These are phyloP conservation scores for Pleuronectes platessa DNA, from an alignment of 2,113 vertebrate genomes.

Conservation along the genomic window DNA sequence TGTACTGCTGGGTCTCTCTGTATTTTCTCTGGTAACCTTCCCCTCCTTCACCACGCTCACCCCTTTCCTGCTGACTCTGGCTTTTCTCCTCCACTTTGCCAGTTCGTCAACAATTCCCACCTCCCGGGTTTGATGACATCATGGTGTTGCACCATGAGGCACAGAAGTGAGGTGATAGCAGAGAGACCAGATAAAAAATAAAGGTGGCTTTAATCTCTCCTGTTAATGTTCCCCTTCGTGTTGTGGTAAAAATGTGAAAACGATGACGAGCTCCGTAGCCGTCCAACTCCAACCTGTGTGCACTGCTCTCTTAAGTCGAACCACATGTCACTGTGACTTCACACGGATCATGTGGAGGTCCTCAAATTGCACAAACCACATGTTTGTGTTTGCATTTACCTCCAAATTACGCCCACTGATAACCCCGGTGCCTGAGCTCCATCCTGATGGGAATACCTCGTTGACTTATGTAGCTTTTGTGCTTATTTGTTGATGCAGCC, in stretches of 20 bases:
- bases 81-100: constrained; percentile 47
- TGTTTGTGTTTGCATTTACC: constrained; percentile 66
- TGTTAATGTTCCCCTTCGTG: constrained; percentile 18
- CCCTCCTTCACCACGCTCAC: background rate
- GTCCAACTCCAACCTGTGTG: constrained; percentile 42
- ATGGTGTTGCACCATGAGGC: constrained; percentile 22
- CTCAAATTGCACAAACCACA: constrained; percentile 59
- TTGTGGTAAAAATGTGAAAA: constrained; percentile 34
- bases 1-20: constrained; percentile 40
- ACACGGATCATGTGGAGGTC: constrained; percentile 52
- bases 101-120: constrained; percentile 57
- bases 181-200: constrained; percentile 20
- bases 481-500: constrained; percentile 35
- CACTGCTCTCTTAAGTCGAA: constrained; percentile 57
- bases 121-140: constrained; percentile 54
- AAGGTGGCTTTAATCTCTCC: constrained; percentile 29
- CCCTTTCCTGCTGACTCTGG: constrained; percentile 65
- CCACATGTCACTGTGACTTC: constrained; percentile 50
- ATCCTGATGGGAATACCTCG: constrained; percentile 28
- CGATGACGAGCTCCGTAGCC: constrained; percentile 36
- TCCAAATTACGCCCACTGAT: constrained; percentile 51
- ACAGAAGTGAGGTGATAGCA: constrained; percentile 4
- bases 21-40: constrained; percentile 52
- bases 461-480: constrained; percentile 34
- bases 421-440: constrained; percentile 25